These are phyloP conservation scores for Galerucella calmariensis DNA, from an alignment of 2,888 invertebrate species.

Conservation along the genomic window DNA sequence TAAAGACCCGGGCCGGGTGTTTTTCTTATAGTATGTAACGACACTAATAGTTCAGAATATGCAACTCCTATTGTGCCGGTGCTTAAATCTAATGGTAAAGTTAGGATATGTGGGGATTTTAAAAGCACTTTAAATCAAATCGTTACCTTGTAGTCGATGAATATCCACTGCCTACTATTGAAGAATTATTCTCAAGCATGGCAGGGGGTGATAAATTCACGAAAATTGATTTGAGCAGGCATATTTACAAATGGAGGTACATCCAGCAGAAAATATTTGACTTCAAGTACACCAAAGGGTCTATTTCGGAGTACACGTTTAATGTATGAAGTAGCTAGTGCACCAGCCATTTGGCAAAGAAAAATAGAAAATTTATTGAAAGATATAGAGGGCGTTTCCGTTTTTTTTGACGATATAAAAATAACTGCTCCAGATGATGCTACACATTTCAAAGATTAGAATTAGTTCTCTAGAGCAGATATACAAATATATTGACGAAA, in stretches of 20 bases:
- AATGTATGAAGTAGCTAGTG: slow-evolving; percentile 54
- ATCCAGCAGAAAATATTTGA: slow-evolving; percentile 54
- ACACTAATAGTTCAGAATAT: slow-evolving; percentile 38
- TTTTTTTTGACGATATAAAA: slow-evolving; percentile 56
- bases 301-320: slow-evolving; percentile 54
- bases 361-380: slow-evolving; percentile 50
- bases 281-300: slow-evolving; percentile 58
- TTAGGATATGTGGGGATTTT: slow-evolving; percentile 40
- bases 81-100: slow-evolving; percentile 24
- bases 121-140: slow-evolving; percentile 36
- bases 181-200: slow-evolving; percentile 40
- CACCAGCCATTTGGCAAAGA: slow-evolving; percentile 41
- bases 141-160: slow-evolving; percentile 28
- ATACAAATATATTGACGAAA: too few species aligned
- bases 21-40: too few species aligned
- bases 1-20: too few species aligned
- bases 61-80: slow-evolving; percentile 36
- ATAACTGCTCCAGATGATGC: slow-evolving; percentile 48
- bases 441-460: slow-evolving; percentile 41
- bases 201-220: slow-evolving; percentile 48
- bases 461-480: too few species aligned
- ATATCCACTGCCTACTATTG: slow-evolving; percentile 38
- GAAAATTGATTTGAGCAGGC: slow-evolving; percentile 53
- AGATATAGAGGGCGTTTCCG: slow-evolving; percentile 51
- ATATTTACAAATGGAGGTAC: slow-evolving; percentile 58